phyloP scores from a whole-genome alignment of 1,140 invertebrate genomes.

The Homarus americanus region DNA sequence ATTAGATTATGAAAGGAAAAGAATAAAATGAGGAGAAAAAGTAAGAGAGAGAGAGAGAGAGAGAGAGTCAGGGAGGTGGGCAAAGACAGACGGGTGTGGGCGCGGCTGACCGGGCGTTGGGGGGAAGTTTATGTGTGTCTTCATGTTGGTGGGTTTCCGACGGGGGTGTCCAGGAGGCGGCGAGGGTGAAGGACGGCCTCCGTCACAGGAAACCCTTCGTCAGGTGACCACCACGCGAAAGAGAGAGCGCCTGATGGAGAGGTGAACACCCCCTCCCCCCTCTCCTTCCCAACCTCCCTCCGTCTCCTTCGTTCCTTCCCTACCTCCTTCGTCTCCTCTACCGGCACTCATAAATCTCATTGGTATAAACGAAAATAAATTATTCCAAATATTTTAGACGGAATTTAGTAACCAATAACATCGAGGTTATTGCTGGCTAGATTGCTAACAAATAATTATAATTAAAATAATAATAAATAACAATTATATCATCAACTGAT shows the following conservation, averaged over 20 bases:
- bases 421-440: too few relatives aligned
- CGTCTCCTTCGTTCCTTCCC: too few relatives aligned
- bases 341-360: too few relatives aligned
- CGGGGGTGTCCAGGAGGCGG: slow-evolving; percentile 1
- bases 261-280: slow-evolving; percentile 3
- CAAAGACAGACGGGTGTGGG: not conserved
- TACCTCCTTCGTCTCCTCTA: not conserved
- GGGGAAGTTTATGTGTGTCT: slow-evolving; percentile 41
- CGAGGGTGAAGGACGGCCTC: slow-evolving; percentile 44
- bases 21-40: not conserved
- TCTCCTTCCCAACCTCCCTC: too few relatives aligned
- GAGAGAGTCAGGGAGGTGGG: not conserved
- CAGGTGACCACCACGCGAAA: slow-evolving; percentile 32
- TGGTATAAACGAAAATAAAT: too few relatives aligned
- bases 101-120: slow-evolving; percentile 39
- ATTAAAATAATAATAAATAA: too few relatives aligned
- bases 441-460: too few relatives aligned
- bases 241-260: slow-evolving; percentile 53
- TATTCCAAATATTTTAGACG: too few relatives aligned
- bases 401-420: too few relatives aligned
- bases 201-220: slow-evolving; percentile 58
- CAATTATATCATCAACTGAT: too few relatives aligned
- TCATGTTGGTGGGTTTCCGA: slow-evolving; percentile 47
- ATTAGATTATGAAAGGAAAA: not conserved
- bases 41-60: slow-evolving; percentile 26